Evolutionary conservation across 53 echinoderm and acorn worm genomes (phyloP).

Genomic region (Echinarachnius parma): DNA sequence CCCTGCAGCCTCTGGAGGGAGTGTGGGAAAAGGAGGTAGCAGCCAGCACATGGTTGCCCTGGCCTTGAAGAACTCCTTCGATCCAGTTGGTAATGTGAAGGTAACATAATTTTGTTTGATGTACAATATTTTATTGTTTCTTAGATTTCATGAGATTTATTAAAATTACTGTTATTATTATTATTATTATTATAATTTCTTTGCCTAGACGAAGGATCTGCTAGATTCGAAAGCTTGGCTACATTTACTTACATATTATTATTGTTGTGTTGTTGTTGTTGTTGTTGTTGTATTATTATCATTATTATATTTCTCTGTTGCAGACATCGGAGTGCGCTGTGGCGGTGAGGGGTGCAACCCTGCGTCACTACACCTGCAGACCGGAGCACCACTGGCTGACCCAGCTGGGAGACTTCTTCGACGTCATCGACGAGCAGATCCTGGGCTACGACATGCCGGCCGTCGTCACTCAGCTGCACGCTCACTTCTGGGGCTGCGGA

Average conservation of each 20-base stretch:
- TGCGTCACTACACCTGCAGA: conserved; percentile 65
- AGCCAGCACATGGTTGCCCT: conserved; percentile 81
- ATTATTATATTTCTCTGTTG: background rate
- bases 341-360: conserved; percentile 72
- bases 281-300: background rate
- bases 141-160: too few relatives aligned
- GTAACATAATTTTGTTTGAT: too few relatives aligned
- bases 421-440: conserved; percentile 80
- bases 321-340: conserved; percentile 88
- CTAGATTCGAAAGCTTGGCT: too few relatives aligned
- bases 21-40: conserved; percentile 55
- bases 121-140: too few relatives aligned
- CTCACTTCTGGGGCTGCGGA: conserved; percentile 95
- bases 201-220: too few relatives aligned
- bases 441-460: conserved; percentile 84
- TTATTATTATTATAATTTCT: too few relatives aligned
- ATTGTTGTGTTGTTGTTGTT: background rate
- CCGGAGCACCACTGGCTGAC: conserved; percentile 83
- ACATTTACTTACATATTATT: too few relatives aligned
- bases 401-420: conserved; percentile 83
- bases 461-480: conserved; percentile 89
- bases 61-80: conserved; percentile 83
- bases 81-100: conserved; percentile 86
- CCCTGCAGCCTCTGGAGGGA: conserved; percentile 42
- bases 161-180: too few relatives aligned